Evolutionary conservation across 2,113 vertebrate genomes (phyloP).

Genomic region (Gobiocypris rarus): DNA sequence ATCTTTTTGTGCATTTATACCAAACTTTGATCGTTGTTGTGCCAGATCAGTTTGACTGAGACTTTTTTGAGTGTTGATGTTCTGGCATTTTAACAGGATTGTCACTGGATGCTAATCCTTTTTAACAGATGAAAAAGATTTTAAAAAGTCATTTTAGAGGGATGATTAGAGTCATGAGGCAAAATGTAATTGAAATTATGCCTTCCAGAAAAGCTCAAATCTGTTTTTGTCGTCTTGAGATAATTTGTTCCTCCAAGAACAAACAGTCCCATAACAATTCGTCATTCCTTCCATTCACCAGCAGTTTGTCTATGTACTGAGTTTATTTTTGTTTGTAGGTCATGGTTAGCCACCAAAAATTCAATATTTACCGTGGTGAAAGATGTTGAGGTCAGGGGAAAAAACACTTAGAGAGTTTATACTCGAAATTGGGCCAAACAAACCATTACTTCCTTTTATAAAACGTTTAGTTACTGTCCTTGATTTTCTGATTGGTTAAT

Average conservation of each 20-base stretch:
- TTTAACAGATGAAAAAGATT: neutral
- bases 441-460: neutral
- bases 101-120: neutral
- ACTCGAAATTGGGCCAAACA: neutral
- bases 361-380: neutral
- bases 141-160: neutral
- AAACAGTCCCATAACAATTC: neutral
- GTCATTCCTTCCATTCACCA: conserved; percentile 1
- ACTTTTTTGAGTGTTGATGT: neutral
- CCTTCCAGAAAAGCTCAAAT: neutral
- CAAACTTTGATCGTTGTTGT: neutral
- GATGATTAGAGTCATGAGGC: neutral
- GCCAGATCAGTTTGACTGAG: neutral
- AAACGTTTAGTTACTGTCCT: no score
- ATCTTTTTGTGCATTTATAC: neutral
- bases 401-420: neutral
- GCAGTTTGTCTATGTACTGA: neutral
- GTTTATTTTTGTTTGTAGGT: conserved; percentile 24
- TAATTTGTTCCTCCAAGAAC: neutral
- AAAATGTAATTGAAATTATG: neutral
- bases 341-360: neutral
- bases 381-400: neutral
- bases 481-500: no score
- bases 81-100: conserved; percentile 3
- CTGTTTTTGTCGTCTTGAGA: neutral